Evolutionary conservation across 1,140 invertebrate species (phyloP).

Genomic region (Ruditapes philippinarum): DNA sequence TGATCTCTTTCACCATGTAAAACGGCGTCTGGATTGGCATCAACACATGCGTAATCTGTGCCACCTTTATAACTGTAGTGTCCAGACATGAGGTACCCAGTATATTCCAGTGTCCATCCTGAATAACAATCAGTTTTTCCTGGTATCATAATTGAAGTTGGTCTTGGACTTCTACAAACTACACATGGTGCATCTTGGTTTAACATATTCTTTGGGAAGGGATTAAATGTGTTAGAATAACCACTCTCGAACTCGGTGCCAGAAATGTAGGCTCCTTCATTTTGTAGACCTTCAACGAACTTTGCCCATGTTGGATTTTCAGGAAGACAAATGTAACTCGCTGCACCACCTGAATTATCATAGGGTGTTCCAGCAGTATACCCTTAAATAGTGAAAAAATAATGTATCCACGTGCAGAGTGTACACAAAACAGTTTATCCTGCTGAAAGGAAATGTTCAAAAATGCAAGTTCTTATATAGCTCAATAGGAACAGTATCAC

Average conservation of each 20-base stretch:
- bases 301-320: conserved; percentile 40
- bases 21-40: conserved; percentile 32
- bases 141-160: conserved; percentile 48
- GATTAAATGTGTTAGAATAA: neutral
- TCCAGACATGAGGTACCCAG: conserved; percentile 37
- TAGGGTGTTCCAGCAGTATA: conserved; percentile 22
- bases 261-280: neutral
- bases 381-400: too few relatives aligned
- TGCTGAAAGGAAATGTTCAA: too few relatives aligned
- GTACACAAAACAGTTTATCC: too few relatives aligned
- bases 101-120: conserved; percentile 53
- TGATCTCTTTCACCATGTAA: neutral
- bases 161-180: conserved; percentile 1
- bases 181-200: conserved; percentile 47
- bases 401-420: too few relatives aligned
- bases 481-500: too few relatives aligned
- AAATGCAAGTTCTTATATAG: too few relatives aligned
- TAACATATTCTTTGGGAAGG: neutral
- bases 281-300: neutral
- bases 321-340: conserved; percentile 33
- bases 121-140: conserved; percentile 50
- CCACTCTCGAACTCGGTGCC: conserved; percentile 29
- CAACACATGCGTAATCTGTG: conserved; percentile 49
- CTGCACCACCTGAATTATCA: conserved; percentile 1
- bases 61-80: neutral